Evolutionary conservation across 92 coral and sea anemone species (phyloP).

Genomic region (Epizoanthus ramosus): DNA sequence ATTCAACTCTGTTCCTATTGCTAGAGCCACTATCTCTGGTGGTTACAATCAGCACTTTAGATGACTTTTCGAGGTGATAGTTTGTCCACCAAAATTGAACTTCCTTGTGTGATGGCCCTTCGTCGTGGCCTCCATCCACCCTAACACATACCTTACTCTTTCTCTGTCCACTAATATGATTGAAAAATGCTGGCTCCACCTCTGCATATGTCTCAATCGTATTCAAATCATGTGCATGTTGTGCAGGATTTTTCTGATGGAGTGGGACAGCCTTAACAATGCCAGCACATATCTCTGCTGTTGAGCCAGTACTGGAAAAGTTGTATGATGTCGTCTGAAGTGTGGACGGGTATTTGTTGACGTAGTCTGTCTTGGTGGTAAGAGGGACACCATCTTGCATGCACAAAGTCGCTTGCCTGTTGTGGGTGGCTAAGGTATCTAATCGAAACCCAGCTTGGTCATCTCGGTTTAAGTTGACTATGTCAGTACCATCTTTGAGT

Average conservation of each 20-base stretch:
- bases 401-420: slow-evolving; percentile 52
- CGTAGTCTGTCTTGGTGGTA: slow-evolving; percentile 61
- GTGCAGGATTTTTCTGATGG: slow-evolving; percentile 56
- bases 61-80: too few relatives aligned
- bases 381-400: slow-evolving; percentile 26
- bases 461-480: slow-evolving; percentile 53
- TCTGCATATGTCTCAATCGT: neutral
- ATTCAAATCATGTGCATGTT: slow-evolving; percentile 53
- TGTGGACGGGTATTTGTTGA: slow-evolving; percentile 49
- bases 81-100: too few relatives aligned
- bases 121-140: too few relatives aligned
- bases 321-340: slow-evolving; percentile 64
- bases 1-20: too few relatives aligned
- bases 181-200: too few relatives aligned
- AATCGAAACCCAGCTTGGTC: slow-evolving; percentile 70
- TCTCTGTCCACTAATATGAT: too few relatives aligned
- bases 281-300: slow-evolving; percentile 65
- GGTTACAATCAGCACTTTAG: too few relatives aligned
- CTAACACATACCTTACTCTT: too few relatives aligned
- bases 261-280: slow-evolving; percentile 60
- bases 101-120: too few relatives aligned
- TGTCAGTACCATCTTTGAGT: slow-evolving; percentile 64
- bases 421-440: slow-evolving; percentile 64
- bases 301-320: slow-evolving; percentile 50
- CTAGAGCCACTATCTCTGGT: too few relatives aligned